Conservation (phyloP, 1,140 invertebrate genomes). For the Pseudomyrmex gracilis region DNA sequence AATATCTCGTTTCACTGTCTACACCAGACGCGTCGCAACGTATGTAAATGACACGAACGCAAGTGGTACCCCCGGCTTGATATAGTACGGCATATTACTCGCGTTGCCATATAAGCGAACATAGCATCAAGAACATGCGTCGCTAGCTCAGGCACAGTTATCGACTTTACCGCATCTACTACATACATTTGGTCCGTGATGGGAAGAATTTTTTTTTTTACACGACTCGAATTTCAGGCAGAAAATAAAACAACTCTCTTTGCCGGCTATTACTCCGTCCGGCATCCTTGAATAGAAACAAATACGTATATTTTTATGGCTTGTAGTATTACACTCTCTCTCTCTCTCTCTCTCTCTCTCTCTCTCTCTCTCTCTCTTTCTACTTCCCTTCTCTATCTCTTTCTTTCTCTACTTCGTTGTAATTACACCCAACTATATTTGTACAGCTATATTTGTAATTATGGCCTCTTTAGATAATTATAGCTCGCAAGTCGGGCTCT, state of each 20-base stretch:
- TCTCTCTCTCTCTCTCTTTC: neutral
- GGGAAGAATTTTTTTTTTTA: neutral
- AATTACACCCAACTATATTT: conserved; percentile 4
- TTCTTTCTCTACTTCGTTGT: neutral
- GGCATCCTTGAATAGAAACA: neutral
- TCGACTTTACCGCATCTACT: conserved; percentile 15
- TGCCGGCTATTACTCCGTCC: neutral
- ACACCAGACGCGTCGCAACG: conserved; percentile 49
- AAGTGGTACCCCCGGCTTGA: conserved; percentile 24
- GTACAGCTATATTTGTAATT: neutral
- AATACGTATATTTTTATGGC: neutral
- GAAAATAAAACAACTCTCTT: neutral
- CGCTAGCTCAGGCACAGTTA: conserved; percentile 59
- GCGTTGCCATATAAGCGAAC: conserved; percentile 61
- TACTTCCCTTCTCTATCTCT: neutral
- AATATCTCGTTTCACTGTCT: conserved; percentile 57
- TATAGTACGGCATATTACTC: conserved; percentile 53
- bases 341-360: too few species aligned
- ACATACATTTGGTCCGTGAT: neutral
- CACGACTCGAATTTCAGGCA: neutral
- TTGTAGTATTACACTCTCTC: neutral
- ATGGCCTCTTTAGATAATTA: conserved; percentile 6
- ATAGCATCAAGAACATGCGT: conserved; percentile 28
- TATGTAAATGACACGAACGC: conserved; percentile 68
- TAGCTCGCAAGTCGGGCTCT: neutral